Conservation (phyloP, 2,888 invertebrate species). For the Archips xylosteana region DNA sequence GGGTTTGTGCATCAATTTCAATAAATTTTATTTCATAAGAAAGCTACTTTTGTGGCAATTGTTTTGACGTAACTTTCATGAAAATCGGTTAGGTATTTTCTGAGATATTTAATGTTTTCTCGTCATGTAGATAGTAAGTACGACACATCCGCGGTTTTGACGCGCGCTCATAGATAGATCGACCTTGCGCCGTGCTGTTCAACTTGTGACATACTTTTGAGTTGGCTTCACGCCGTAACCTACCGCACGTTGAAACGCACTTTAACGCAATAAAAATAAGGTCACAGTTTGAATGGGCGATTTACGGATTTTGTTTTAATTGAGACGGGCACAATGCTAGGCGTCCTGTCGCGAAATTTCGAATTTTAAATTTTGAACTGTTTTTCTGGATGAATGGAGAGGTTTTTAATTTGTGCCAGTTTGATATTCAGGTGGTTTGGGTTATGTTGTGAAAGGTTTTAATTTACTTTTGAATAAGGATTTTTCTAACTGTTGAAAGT, state of each 20-base stretch:
- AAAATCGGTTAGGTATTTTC: not conserved
- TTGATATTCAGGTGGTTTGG: not conserved
- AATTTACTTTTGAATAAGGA: not conserved
- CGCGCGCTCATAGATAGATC: conserved; percentile 80
- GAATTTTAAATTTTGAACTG: conserved; percentile 75
- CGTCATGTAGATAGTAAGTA: not conserved
- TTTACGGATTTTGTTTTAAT: conserved; percentile 56
- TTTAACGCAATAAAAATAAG: conserved; percentile 22
- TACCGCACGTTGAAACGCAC: conserved; percentile 54
- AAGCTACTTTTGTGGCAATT: not conserved
- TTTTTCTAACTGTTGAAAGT: not conserved
- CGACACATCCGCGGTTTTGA: conserved; percentile 75
- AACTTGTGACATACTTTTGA: conserved; percentile 84
- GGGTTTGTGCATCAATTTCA: not conserved
- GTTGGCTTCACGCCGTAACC: conserved; percentile 78
- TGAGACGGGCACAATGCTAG: conserved; percentile 58
- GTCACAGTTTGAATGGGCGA: conserved; percentile 45
- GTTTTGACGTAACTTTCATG: not conserved
- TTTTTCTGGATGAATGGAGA: conserved; percentile 51
- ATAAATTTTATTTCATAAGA: not conserved
- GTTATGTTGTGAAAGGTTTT: conserved; percentile 10
- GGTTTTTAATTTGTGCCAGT: conserved; percentile 26
- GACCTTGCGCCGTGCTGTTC: conserved; percentile 83
- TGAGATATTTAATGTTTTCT: not conserved
- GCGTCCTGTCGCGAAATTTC: conserved; percentile 71